These are phyloP conservation scores for Argyra leucocephala DNA, from an alignment of 2,888 invertebrate genomes.

Conservation along the genomic window DNA sequence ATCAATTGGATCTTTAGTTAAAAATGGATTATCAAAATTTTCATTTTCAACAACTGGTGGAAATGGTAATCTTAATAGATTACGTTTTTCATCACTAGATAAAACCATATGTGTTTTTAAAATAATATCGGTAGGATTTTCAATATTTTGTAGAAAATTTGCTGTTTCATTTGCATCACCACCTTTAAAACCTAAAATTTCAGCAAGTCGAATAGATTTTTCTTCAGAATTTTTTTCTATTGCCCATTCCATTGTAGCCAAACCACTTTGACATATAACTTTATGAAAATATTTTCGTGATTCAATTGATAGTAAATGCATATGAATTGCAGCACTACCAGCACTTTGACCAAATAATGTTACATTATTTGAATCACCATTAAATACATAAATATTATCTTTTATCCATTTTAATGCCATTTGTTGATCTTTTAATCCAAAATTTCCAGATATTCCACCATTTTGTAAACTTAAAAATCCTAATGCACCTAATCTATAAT, in stretches of 20 bases:
- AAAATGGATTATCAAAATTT: constrained; percentile 20
- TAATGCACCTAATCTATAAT: constrained; percentile 27
- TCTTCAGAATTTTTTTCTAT: constrained; percentile 18
- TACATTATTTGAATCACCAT: constrained; percentile 35
- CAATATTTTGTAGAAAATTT: constrained; percentile 21
- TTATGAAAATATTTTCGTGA: constrained; percentile 27
- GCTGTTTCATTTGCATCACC: constrained; percentile 21
- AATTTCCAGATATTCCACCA: constrained; percentile 27
- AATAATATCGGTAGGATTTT: constrained; percentile 19
- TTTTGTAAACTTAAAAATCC: constrained; percentile 27
- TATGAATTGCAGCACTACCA: constrained; percentile 24
- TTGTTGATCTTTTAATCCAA: constrained; percentile 29
- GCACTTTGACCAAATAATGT: constrained; percentile 29
- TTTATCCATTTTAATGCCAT: constrained; percentile 42
- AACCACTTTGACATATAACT: constrained; percentile 27
- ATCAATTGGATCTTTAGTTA: constrained; percentile 36
- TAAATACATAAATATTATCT: constrained; percentile 40
- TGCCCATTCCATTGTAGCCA: constrained; percentile 22
- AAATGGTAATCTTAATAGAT: constrained; percentile 19
- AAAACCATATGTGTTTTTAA: constrained; percentile 16
- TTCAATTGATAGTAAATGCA: constrained; percentile 24
- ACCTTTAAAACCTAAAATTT: constrained; percentile 23
- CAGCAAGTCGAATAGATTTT: constrained; percentile 23
- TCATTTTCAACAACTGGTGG: constrained; percentile 25
- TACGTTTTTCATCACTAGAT: constrained; percentile 18